Base-by-base conservation (phyloP, 92 coral and sea anemone genomes). In the Palythoa heliodiscus region DNA sequence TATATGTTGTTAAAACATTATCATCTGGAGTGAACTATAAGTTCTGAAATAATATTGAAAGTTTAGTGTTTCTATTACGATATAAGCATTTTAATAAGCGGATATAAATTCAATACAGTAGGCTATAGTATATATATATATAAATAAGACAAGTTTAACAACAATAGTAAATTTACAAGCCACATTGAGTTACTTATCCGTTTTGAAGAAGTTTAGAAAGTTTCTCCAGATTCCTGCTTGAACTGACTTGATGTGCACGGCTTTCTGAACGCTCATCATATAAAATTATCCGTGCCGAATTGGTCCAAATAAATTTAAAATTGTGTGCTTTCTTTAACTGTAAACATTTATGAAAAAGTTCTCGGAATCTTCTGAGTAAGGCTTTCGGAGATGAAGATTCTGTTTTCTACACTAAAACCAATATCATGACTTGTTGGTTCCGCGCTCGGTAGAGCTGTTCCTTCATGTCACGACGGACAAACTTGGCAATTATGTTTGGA, bases 211-310 rank as follows among this genome's bases (percentile, higher is more conserved):
- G 67, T 83, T 53, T 61, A 83, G 87, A 83, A 52, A 83, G 70
- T 83, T 83, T 83, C 70, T 83, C 87, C 80, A 83, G 83, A 74
- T 75, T 72, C 88, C 79, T 75, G 88, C 83, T 75, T 85, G 88
- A 85, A 68, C 47, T 85, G 83, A 85, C 72, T 76, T 76, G 88
- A 75, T 71, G 71, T 64, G 75, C 88, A 20, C 73, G 73, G 82
- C 83, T 85, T 63, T 54, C 82, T 64, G 76, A 39, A 53, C 58
- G 47, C 87, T 83, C 83, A 85, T 85, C 61, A 85, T 11, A 85
- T 85, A 84, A n/a, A n/a, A n/a, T n/a, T 13, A 84, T 43, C 50
- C 50, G 3, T 43, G 71, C 83, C n/a, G 72, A 78, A 61, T 61
- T 77, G 83, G 83, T 77, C 83, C 83, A 77, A 60, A 77, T 60